phyloP scores from a whole-genome alignment of 2,797 vertebrate species.

The Sylvia borin region DNA sequence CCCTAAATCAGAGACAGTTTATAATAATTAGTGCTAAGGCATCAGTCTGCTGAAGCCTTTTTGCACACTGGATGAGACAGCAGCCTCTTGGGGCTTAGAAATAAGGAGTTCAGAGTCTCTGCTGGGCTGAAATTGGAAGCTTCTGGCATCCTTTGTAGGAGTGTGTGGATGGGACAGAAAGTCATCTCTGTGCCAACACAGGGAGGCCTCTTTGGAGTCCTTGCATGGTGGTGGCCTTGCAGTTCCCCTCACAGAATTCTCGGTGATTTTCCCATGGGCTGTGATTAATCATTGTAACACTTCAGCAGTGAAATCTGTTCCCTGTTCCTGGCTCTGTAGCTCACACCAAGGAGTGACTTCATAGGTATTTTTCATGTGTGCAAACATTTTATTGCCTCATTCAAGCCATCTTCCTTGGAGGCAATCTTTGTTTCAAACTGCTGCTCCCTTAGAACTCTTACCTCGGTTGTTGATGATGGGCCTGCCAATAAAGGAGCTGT shows the following conservation, averaged over 20 bases:
- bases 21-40: background rate
- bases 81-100: background rate
- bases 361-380: background rate
- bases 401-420: background rate
- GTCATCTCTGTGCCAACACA: accelerated
- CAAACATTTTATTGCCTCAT: background rate
- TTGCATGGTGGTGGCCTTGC: background rate
- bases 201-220: background rate
- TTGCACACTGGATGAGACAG: background rate
- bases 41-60: background rate
- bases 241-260: background rate
- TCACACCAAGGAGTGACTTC: background rate
- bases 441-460: background rate
- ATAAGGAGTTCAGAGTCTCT: background rate
- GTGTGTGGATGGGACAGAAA: background rate
- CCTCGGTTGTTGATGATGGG: background rate
- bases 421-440: background rate
- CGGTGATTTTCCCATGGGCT: background rate
- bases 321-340: background rate
- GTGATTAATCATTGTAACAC: background rate
- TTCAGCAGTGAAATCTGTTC: background rate
- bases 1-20: background rate
- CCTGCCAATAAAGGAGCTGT: background rate
- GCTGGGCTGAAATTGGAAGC: background rate
- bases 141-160: background rate